Conservation (phyloP, 2,113 vertebrate species). For the Melospiza georgiana region DNA sequence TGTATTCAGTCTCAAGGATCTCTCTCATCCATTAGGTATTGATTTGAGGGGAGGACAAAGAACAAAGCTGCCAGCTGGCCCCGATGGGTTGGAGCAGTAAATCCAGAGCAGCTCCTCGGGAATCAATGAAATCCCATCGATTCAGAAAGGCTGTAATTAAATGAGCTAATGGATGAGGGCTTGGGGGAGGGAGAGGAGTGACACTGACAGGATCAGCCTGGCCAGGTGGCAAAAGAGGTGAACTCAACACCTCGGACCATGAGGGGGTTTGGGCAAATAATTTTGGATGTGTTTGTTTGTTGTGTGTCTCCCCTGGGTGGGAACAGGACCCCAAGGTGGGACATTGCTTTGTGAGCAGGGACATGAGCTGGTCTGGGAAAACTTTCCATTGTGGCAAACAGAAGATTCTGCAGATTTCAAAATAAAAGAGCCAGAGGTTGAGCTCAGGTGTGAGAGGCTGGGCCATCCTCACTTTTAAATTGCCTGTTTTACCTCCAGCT, state of each 20-base stretch:
- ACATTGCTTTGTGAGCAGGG: not conserved
- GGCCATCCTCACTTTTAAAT: fast-evolving
- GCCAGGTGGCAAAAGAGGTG: not conserved
- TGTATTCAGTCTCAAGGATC: not conserved
- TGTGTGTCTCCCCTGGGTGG: not conserved
- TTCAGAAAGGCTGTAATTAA: not conserved
- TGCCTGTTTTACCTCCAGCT: not conserved
- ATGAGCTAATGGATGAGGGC: not conserved
- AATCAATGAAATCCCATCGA: not conserved
- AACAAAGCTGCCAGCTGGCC: not conserved
- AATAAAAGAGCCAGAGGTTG: not conserved
- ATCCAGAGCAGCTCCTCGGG: not conserved
- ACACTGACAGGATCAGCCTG: not conserved
- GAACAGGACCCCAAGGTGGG: too few species aligned
- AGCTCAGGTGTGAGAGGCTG: not conserved
- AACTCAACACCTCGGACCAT: not conserved
- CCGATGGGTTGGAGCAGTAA: not conserved
- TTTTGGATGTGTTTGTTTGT: not conserved
- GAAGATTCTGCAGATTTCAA: not conserved
- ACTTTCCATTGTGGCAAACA: fast-evolving
- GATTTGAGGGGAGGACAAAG: not conserved
- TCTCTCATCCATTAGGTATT: not conserved
- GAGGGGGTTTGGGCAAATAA: not conserved
- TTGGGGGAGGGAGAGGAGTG: not conserved
- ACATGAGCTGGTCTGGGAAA: not conserved